Base-by-base conservation (phyloP, 2,113 vertebrate species). In the Aythya baeri region DNA sequence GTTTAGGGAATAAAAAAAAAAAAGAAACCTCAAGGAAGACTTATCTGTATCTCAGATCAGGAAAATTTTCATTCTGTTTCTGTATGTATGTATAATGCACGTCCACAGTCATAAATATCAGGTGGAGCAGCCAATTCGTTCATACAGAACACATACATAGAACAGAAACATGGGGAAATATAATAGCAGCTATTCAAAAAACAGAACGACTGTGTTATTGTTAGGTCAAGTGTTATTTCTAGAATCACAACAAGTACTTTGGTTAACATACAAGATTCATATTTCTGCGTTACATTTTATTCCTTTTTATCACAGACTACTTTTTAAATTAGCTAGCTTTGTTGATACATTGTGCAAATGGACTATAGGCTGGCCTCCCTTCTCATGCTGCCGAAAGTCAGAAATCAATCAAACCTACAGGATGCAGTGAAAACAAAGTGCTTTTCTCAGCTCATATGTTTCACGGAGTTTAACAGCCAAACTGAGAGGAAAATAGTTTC, bases 41-140 rank as follows among this genome's bases (percentile, higher is more conserved):
- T 79, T 27, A 74, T 83, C 93, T 92, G 44, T 36, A 46, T 67
- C 62, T 92, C 46, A 54, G 71, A 87, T 84, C 81, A 58, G 74
- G 79, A 90, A 95, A 76, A 81, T 38, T 59, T 96, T 86, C 38
- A 57, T 87, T 89, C 67, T 88, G 55, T 88, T 78, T 78, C 62
- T 68, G 4, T 76, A 15, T 41, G 2, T 67, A 22, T 76, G 86
- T 91, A 83, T 54, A 58, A 71, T 34, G 59, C 62, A 91, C 15
- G 61, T 89, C 83, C 71, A 75, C 78, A 91, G 14, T 46, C 66
- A 23, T 57, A 91, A 91, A 68, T 93, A 93, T 91, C 96, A 96
- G 87, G 88, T 86, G 77, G 52, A 79, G 71, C 31, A 91, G 76
- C 66, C 72, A 82, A 93, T 91, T 85, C 25, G 13, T 88, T 86